Conservation (phyloP, 1,140 invertebrate genomes). For the Adoxophyes honmai region DNA sequence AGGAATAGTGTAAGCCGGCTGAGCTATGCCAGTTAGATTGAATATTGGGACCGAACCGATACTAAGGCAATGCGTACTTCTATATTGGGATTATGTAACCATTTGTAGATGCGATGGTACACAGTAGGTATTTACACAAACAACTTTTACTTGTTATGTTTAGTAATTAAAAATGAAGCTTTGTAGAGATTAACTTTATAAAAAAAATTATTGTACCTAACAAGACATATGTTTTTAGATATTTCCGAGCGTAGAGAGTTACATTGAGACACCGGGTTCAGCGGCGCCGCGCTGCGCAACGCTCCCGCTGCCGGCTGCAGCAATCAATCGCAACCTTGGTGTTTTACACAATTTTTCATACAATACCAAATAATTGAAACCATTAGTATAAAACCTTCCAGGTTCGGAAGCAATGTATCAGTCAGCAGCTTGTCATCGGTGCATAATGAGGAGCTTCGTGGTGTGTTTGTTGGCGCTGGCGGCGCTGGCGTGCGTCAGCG, state of each 20-base stretch:
- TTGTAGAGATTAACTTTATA: too few species aligned
- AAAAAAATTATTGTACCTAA: too few species aligned
- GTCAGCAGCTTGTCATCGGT: slow-evolving; percentile 47
- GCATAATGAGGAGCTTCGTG: slow-evolving; percentile 55
- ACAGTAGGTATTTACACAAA: too few species aligned
- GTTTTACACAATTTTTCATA: slow-evolving; percentile 55
- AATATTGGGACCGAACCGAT: too few species aligned
- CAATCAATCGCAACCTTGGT: slow-evolving; percentile 62
- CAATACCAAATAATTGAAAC: slow-evolving; percentile 50
- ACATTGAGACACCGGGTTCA: slow-evolving; percentile 37
- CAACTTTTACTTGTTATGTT: too few species aligned
- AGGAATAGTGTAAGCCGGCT: too few species aligned
- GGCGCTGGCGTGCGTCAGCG: slow-evolving; percentile 56
- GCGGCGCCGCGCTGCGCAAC: slow-evolving; percentile 41
- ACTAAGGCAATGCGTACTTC: too few species aligned
- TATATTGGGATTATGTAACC: too few species aligned
- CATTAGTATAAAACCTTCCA: slow-evolving; percentile 62
- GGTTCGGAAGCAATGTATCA: slow-evolving; percentile 43
- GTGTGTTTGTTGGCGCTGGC: slow-evolving; percentile 52
- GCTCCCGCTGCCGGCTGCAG: slow-evolving; percentile 32
- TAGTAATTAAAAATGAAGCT: too few species aligned
- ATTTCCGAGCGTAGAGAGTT: slow-evolving; percentile 16
- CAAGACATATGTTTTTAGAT: slow-evolving; percentile 18
- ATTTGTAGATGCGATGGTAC: too few species aligned
- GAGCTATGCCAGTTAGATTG: too few species aligned